Evolutionary conservation across 1,140 invertebrate species (phyloP).

Genomic region (Monochamus saltuarius): DNA sequence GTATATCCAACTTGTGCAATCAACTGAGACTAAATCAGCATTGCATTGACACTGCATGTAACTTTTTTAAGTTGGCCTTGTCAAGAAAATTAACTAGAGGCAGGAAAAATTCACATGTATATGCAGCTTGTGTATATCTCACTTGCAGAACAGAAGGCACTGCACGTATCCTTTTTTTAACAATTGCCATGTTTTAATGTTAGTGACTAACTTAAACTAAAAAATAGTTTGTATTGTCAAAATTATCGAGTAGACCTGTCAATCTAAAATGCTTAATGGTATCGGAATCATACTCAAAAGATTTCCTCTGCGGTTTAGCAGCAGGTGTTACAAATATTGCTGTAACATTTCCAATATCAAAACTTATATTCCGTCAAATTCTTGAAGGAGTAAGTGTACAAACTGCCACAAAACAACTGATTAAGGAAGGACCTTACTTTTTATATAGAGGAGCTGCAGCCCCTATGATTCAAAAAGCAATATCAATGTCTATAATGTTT

Average conservation of each 20-base stretch:
- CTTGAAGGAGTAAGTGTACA: conserved; percentile 8
- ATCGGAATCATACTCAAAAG: conserved; percentile 2
- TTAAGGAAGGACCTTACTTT: conserved; percentile 15
- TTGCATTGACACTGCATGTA: conserved; percentile 89
- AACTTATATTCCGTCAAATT: conserved; percentile 30
- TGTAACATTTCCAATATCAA: conserved; percentile 24
- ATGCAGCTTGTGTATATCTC: conserved; percentile 97
- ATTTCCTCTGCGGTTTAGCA: conserved; percentile 20
- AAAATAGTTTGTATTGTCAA: neutral
- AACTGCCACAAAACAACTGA: conserved; percentile 12
- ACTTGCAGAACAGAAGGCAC: conserved; percentile 93
- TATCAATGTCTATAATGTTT: conserved; percentile 25
- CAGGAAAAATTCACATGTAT: conserved; percentile 85
- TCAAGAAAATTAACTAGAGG: conserved; percentile 85
- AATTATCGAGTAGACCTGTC: conserved; percentile 12
- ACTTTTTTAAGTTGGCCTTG: conserved; percentile 97
- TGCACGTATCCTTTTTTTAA: conserved; percentile 78
- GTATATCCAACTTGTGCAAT: conserved; percentile 76
- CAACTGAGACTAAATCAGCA: conserved; percentile 85
- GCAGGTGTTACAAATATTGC: conserved; percentile 20
- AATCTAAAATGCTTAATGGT: conserved; percentile 16
- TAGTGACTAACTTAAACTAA: neutral
- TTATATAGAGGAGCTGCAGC: conserved; percentile 23
- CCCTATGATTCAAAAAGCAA: conserved; percentile 23
- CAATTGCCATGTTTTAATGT: neutral